Conservation (phyloP, 92 coral and sea anemone species). For the Parazoanthus swiftii region DNA sequence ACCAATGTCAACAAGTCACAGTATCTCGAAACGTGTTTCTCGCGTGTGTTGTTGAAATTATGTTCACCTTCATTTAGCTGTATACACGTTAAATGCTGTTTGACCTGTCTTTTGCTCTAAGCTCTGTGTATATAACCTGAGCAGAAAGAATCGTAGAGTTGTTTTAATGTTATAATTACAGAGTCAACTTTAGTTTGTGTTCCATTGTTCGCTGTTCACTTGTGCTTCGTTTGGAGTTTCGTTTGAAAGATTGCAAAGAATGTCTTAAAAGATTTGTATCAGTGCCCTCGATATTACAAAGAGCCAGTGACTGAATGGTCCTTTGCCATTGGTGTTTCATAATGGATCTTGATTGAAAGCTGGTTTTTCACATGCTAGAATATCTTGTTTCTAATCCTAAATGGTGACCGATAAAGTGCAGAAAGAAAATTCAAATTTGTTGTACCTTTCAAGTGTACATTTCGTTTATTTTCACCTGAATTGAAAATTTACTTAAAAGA, state of each 20-base stretch:
- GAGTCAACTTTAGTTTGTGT: not conserved
- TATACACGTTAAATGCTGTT: not conserved
- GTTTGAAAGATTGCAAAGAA: not conserved
- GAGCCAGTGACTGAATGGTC: not conserved
- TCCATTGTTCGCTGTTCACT: not conserved
- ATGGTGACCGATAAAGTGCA: not conserved
- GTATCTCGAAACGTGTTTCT: not conserved
- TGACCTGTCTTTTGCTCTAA: not conserved
- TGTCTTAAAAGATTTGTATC: not conserved
- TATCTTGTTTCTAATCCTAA: not conserved
- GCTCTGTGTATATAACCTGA: not conserved
- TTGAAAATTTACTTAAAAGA: too few relatives aligned
- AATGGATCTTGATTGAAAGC: not conserved
- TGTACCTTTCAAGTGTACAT: not conserved
- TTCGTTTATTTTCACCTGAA: not conserved
- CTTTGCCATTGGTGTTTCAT: not conserved
- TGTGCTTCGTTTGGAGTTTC: not conserved
- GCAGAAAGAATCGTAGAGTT: not conserved
- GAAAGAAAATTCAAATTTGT: not conserved
- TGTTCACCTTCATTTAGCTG: not conserved
- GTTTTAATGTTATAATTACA: not conserved
- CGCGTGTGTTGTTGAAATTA: not conserved
- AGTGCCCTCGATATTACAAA: not conserved
- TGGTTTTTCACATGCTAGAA: not conserved
- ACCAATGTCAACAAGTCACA: not conserved